Conservation (phyloP, 2,113 vertebrate genomes). For the Calidris pygmaea region DNA sequence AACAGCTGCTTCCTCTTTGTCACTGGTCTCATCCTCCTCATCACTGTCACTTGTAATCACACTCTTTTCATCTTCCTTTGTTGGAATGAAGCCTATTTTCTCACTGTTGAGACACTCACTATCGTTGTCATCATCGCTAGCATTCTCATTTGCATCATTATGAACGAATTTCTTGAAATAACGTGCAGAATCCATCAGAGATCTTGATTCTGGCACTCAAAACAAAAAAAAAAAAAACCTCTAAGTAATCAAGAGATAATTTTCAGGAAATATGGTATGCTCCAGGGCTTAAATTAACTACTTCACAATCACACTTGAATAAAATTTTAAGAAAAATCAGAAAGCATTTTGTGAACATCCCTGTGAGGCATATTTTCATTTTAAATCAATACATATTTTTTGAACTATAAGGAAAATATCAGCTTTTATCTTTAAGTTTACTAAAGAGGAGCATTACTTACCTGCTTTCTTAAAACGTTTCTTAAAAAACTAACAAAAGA, state of each 20-base stretch:
- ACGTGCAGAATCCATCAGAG: conserved; percentile 26
- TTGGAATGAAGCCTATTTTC: neutral
- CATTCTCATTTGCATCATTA: neutral
- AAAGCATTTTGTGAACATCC: neutral
- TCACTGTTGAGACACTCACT: neutral
- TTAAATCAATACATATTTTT: neutral
- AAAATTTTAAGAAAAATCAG: neutral
- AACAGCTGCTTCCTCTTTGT: neutral
- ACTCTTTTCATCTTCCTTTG: neutral
- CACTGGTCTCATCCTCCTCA: neutral
- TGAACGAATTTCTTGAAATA: neutral
- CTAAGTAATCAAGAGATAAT: neutral
- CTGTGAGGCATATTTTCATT: neutral
- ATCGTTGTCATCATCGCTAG: neutral
- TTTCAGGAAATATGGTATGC: neutral
- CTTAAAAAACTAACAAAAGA: neutral
- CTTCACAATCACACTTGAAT: neutral
- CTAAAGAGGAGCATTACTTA: neutral
- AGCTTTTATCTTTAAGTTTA: neutral
- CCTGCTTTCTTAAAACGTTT: neutral
- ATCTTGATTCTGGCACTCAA: neutral
- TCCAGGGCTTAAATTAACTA: neutral
- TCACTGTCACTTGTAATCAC: neutral
- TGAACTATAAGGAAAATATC: neutral
- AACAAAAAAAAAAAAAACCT: neutral